Base-by-base conservation (phyloP, 2,797 vertebrate species). In the Enteromius argenteus region DNA sequence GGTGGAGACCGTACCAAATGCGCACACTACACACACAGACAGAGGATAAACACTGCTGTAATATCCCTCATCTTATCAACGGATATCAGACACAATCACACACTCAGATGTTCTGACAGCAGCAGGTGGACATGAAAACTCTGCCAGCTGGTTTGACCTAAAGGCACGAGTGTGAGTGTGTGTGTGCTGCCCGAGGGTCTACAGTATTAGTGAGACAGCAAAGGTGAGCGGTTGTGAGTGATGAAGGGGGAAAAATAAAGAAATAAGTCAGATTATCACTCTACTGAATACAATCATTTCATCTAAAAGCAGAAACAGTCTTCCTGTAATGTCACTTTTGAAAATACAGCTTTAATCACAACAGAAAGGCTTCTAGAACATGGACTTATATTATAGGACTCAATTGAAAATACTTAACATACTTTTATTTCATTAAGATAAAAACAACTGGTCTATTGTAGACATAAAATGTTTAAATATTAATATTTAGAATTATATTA, bases 81-180 rank as follows among this genome's bases (percentile, higher is more conserved):
- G 2, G 15, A 46, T 73, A 77, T 86, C 85, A 82, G 69, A 66
- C 83, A 76, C 80, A 27, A 46, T 78, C 82, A 37, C 67, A 42
- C 37, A 60, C 27, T 58, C 49, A 69, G 39, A 74, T 42, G 35
- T 44, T 53, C 78, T 37, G 23, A 37, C 17, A 30, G 27, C 83
- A 81, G 85, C 81, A 80, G 72, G 80, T 84, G 78, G 69, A 79
- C 76, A 72, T 82, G 79, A 53, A 85, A 74, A 80, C 64, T 85
- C 79, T 74, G 64, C 35, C 75, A 73, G 80, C 80, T 80, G 71
- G 30, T 75, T 66, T 32, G 68, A 69, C 46, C 82, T 84, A 49
- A 81, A 85, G 35, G 30, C 67, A 30, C 10, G 39, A 42, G 49
- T 21, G 14, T 15, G 32, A 23, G 76, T 51, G 62, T 69, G 62